These are phyloP conservation scores for Drosophila lowei DNA, from an alignment of 1,140 invertebrate species.

Conservation along the genomic window DNA sequence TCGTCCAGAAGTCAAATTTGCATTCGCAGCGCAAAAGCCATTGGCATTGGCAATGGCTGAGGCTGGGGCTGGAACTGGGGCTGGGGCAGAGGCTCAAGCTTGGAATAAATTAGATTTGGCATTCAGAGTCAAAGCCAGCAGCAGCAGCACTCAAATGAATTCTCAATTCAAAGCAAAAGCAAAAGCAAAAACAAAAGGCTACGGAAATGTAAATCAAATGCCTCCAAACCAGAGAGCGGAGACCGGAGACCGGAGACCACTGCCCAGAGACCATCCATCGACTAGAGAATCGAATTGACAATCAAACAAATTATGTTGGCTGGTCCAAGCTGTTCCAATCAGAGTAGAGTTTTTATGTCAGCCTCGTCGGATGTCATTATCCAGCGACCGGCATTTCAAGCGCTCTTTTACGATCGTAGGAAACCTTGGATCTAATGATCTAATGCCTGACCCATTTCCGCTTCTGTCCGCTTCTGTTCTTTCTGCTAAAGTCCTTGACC, in stretches of 20 bases:
- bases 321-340: conserved; percentile 22
- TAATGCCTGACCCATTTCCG: conserved; percentile 61
- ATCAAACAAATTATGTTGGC: conserved; percentile 36
- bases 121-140: conserved; percentile 24
- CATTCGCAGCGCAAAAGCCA: conserved; percentile 55
- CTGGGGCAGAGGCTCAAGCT: conserved; percentile 10
- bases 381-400: conserved; percentile 2
- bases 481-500: conserved; percentile 61
- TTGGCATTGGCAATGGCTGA: conserved; percentile 30
- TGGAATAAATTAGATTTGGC: conserved; percentile 68
- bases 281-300: conserved; percentile 20
- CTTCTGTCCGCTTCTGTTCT: conserved; percentile 15
- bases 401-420: conserved; percentile 17
- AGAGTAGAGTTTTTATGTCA: conserved; percentile 6
- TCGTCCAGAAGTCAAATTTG: conserved; percentile 60
- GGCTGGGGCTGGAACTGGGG: too few relatives aligned
- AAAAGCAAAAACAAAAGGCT: conserved; percentile 47
- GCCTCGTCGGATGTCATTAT: conserved; percentile 11
- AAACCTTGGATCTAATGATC: conserved; percentile 46
- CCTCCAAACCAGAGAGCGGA: too few relatives aligned
- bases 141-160: conserved; percentile 39
- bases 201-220: conserved; percentile 59
- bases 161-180: conserved; percentile 53
- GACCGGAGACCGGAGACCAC: neutral
- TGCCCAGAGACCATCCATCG: conserved; percentile 1